These are phyloP conservation scores for Chaetodon trifasciatus DNA, from an alignment of 2,797 vertebrate species.

Conservation along the genomic window DNA sequence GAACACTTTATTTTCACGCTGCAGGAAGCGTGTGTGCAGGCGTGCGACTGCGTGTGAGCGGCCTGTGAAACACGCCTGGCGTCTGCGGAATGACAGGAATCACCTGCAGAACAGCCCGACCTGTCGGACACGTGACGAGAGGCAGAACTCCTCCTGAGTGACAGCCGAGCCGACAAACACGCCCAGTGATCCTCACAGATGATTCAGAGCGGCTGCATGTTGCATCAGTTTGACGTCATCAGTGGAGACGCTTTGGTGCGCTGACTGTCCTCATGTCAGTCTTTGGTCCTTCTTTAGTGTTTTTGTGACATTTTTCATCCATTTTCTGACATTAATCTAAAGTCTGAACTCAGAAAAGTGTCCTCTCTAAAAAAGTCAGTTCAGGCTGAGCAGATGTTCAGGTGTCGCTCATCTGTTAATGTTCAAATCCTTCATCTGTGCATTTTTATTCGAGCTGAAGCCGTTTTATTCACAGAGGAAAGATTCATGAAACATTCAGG, in stretches of 20 bases:
- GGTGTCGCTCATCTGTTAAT: neutral
- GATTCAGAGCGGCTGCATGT: neutral
- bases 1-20: no score
- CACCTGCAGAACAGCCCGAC: neutral
- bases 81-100: slow-evolving; percentile 54
- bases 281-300: no score
- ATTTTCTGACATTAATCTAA: no score
- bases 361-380: neutral
- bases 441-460: neutral
- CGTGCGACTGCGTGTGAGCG: neutral
- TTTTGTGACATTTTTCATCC: no score
- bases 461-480: no score
- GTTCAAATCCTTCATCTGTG: neutral
- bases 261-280: no score
- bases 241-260: neutral
- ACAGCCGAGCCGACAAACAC: no score
- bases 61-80: neutral
- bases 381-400: neutral
- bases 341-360: no score
- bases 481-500: no score
- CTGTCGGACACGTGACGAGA: neutral
- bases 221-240: neutral
- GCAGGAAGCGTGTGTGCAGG: no score
- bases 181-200: no score
- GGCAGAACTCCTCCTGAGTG: slow-evolving; percentile 2